Evolutionary conservation across 2,797 vertebrate genomes (phyloP), one percentile per base, ranked within the genome.

Genomic region (Sebastes miniatus): DNA sequence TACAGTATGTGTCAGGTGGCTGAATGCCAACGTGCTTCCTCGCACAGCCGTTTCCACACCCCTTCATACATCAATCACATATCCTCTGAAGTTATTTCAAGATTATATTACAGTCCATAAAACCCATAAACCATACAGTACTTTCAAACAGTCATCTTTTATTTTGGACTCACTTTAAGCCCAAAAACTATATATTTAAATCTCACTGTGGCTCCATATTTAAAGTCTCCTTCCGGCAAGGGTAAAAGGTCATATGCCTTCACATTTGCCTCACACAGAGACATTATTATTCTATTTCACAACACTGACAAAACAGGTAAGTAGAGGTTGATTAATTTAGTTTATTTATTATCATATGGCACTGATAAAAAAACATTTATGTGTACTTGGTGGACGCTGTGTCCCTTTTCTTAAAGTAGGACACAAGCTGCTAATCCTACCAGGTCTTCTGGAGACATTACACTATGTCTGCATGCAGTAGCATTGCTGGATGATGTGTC

Each of bases 371-470:
- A 52, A 3, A 32, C 3, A 43, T 1, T 43, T 16, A 16, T 2
- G 31, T 39, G 64, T 36, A 11, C 70, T 81, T 52, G 32, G 10
- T 56, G 18, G 69, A 89, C 85, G 68, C 29, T 27, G 69, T 88
- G 91, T 87, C 85, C 86, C 77, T 73, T 68, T 71, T 88, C 83
- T 91, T 86, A 75, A 90, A 90, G 81, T 69, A 73, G 86, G 50
- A 84, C 87, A 79, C 56, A 87, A 89, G 85, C 86, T 89, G 92
- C 78, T 89, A 34, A 77, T 90, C 77, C 69, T 20, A 20, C 52
- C 73, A 62, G 25, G 71, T 83, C 74, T 80, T 80, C 79, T 88
- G 80, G 82, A 87, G 88, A 91, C 90, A 81, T 85, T 39, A 31
- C 72, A 54, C 74, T 57, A 34, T 76, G 77, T 88, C 76, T 66